Evolutionary conservation across 2,797 vertebrate genomes (phyloP), one percentile per base, ranked within the genome.

Genomic region (Todus mexicanus): DNA sequence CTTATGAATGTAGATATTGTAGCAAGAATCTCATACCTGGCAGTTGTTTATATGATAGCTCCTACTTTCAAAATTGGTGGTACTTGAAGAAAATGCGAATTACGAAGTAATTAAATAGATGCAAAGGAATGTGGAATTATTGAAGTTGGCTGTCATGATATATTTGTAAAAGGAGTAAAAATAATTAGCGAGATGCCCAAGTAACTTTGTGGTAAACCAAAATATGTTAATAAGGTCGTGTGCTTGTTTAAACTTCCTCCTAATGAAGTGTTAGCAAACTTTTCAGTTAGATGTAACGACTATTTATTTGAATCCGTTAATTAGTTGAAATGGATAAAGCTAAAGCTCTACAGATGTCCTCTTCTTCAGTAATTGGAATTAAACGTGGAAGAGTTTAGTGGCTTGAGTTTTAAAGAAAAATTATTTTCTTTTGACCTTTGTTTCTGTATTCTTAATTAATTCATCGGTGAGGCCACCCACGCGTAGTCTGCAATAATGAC

Each of bases 251-350:
- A 97, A 96, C 95, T 96, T 95, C 90, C 83, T 94, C 97, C 98
- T 97, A 98, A 98, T 97, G 96, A 97, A 97, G 96, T 97, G 97
- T 97, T 97, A 96, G 95, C 92, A 97, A 95, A 96, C 84, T 97
- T 97, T 92, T 97, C 97, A 97, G 94, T 96, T 97, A 82, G 94
- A 59, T 79, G 56, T 97, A 97, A 97, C 96, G 97, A 89, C 93
- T 97, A 95, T 97, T 97, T 97, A 97, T 97, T 91, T 95, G 93
- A 95, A 96, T 96, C 84, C 87, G 66, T 96, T 97, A 97, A 97
- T 97, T 97, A 97, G 79, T 40, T 96, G 70, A 91, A 97, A 90
- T 92, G 92, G 92, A 92, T 96, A 93, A 94, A 95, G 81, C 93
- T 94, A 96, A 96, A 95, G 82, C 95, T 66, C 78, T 96, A 95